Conservation (phyloP, 2,888 invertebrate species). For the Rhogogaster chlorosoma region DNA sequence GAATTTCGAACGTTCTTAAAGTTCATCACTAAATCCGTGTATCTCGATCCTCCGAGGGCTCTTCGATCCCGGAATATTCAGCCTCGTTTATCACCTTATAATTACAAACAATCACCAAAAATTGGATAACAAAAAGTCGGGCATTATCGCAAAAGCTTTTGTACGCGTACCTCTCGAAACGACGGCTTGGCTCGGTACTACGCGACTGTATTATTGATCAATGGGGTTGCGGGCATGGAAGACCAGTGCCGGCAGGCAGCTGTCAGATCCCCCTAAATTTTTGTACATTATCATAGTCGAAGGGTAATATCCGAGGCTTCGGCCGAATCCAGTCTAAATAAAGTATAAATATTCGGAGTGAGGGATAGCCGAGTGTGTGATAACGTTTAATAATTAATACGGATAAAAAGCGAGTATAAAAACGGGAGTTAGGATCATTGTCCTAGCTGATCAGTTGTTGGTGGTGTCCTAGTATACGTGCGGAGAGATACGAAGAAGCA, state of each 20-base stretch:
- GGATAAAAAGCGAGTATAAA: not conserved
- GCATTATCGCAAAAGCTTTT: not conserved
- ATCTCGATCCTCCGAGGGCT: not conserved
- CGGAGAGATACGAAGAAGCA: not conserved
- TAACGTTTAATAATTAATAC: not conserved
- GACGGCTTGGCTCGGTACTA: slow-evolving; percentile 44
- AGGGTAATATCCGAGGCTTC: slow-evolving; percentile 52
- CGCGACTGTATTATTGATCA: slow-evolving; percentile 74
- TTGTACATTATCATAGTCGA: slow-evolving; percentile 64
- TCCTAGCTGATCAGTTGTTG: slow-evolving; percentile 20
- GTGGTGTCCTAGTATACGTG: not conserved
- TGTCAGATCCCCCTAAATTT: slow-evolving; percentile 73
- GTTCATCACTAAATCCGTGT: not conserved
- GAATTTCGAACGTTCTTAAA: slow-evolving; percentile 21
- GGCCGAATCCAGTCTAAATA: not conserved
- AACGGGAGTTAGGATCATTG: not conserved
- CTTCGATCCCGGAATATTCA: not conserved
- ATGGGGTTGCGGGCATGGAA: slow-evolving; percentile 69
- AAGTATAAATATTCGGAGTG: not conserved
- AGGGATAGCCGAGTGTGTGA: not conserved
- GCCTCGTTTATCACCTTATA: not conserved
- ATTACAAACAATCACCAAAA: not conserved
- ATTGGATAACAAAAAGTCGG: not conserved
- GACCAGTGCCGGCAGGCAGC: slow-evolving; percentile 74
- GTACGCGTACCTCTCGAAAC: slow-evolving; percentile 7